phyloP scores from a whole-genome alignment of 2,797 vertebrate species.

The Spheniscus humboldti region DNA sequence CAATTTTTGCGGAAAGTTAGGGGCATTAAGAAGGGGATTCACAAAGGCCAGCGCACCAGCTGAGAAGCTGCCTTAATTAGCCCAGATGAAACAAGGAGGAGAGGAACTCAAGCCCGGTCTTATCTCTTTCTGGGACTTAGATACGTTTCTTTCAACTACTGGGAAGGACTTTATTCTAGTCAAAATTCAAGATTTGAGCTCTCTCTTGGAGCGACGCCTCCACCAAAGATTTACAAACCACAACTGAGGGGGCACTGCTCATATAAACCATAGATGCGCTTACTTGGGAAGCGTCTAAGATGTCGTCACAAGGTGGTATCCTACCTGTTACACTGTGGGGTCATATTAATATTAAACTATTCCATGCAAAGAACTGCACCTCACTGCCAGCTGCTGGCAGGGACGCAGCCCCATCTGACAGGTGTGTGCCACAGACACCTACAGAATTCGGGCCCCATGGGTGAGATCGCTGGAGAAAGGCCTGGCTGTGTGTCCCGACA shows the following conservation, averaged over 20 bases:
- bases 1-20: not conserved
- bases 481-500: accelerated
- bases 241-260: not conserved
- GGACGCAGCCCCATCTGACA: not conserved
- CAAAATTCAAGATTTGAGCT: not conserved
- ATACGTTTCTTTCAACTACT: not conserved
- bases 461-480: not conserved
- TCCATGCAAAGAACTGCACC: not conserved
- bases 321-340: not conserved
- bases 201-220: not conserved
- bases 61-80: not conserved
- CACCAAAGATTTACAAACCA: not conserved
- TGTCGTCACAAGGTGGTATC: not conserved
- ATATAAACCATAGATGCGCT: not conserved
- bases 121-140: not conserved
- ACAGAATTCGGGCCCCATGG: accelerated
- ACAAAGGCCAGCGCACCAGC: not conserved
- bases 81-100: not conserved
- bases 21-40: not conserved
- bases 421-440: accelerated
- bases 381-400: not conserved
- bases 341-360: not conserved
- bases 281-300: not conserved
- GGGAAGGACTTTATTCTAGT: not conserved
- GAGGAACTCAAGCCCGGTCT: not conserved